These are phyloP conservation scores for Abscondita cerata DNA, from an alignment of 2,888 invertebrate genomes.

Conservation along the genomic window DNA sequence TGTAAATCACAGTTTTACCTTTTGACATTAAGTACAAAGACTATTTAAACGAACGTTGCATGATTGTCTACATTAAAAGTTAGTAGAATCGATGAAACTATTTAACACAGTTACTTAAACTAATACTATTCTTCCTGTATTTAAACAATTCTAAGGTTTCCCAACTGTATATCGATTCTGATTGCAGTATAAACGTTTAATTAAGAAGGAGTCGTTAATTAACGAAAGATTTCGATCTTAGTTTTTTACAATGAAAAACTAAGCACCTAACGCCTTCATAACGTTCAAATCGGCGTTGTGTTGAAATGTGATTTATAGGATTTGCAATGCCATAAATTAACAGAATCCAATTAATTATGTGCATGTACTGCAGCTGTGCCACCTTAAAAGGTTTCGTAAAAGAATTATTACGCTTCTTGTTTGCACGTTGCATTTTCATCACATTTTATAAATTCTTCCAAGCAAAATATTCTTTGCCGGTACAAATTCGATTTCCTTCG, in stretches of 20 bases:
- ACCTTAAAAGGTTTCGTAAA: slow-evolving; percentile 43
- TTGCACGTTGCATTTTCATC: slow-evolving; percentile 9
- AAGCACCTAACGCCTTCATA: slow-evolving; percentile 12
- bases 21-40: no score
- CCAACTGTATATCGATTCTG: not conserved
- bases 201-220: no score
- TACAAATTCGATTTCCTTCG: not conserved
- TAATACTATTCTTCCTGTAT: not conserved
- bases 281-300: slow-evolving; percentile 14
- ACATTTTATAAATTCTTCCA: no score
- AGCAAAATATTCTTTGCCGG: not conserved
- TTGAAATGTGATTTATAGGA: slow-evolving; percentile 39
- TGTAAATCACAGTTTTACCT: no score
- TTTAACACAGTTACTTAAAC: not conserved
- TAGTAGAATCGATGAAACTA: slow-evolving; percentile 6
- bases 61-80: slow-evolving; percentile 4
- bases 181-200: no score
- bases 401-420: slow-evolving; percentile 38
- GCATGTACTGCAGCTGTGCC: slow-evolving; percentile 37
- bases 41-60: not conserved
- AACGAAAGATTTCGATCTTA: not conserved
- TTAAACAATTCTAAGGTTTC: slow-evolving; percentile 1
- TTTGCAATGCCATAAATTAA: slow-evolving; percentile 44
- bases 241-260: not conserved
- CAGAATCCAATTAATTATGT: slow-evolving; percentile 44